A percentile compares a stretch with the other conserved stretches of the same genome.
Conservation (phyloP, 2,113 vertebrate genomes). For the Varanus salvator region DNA sequence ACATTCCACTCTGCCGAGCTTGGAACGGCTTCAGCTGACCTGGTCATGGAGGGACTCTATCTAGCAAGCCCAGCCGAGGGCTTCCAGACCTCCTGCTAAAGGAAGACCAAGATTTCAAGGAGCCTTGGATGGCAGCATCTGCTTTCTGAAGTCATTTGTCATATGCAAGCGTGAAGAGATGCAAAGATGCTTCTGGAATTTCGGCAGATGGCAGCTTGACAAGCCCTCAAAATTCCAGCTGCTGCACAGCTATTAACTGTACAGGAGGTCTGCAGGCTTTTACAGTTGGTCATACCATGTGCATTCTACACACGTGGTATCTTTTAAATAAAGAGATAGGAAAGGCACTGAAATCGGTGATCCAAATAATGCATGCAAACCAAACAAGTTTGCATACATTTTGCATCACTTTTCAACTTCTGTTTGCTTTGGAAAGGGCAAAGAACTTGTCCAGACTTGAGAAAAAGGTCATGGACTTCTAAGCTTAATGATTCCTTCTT, state of each 20-base stretch:
- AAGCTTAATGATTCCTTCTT: slow-evolving; percentile 7
- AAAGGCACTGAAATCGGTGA: background rate
- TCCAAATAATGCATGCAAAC: background rate
- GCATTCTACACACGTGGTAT: too few relatives aligned
- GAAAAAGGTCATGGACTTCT: slow-evolving; percentile 37
- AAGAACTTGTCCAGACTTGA: slow-evolving; percentile 26
- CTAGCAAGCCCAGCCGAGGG: background rate
- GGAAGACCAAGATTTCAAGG: background rate
- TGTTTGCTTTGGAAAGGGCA: background rate
- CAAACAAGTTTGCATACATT: background rate
- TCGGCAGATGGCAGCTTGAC: background rate
- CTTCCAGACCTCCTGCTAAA: slow-evolving; percentile 1
- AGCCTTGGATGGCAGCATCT: background rate
- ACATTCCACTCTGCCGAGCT: slow-evolving; percentile 19
- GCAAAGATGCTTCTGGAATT: background rate
- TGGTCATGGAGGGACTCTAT: background rate
- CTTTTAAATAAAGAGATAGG: background rate
- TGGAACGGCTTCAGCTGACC: background rate
- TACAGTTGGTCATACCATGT: background rate
- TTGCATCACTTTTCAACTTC: background rate
- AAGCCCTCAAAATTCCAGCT: background rate
- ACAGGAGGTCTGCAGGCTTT: background rate
- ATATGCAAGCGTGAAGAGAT: background rate
- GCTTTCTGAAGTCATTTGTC: background rate
- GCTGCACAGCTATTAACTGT: background rate